A percentile compares a stretch with the other conserved stretches of the same genome.
Evolutionary conservation across 2,888 invertebrate species (phyloP).

Genomic region (Tethea ocularis): DNA sequence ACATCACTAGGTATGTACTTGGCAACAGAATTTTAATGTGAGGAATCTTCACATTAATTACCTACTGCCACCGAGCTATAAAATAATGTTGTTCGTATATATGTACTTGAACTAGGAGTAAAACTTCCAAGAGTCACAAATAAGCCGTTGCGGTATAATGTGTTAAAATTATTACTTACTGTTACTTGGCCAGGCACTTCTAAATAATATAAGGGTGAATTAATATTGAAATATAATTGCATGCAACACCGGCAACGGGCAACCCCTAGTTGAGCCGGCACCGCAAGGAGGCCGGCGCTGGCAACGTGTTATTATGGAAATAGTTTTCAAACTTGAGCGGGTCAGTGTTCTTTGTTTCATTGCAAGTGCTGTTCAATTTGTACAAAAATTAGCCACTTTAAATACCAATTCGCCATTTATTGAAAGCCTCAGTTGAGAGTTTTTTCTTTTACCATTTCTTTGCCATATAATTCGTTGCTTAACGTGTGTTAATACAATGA

Average conservation of each 20-base stretch:
- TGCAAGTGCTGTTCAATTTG: conserved; percentile 55
- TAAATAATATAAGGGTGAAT: conserved; percentile 50
- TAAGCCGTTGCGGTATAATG: conserved; percentile 8
- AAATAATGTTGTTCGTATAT: neutral
- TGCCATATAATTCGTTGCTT: neutral
- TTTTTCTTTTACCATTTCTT: conserved; percentile 16
- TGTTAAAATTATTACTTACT: conserved; percentile 19
- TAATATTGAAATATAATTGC: conserved; percentile 71
- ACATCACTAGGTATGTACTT: too few species aligned
- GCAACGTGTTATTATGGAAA: conserved; percentile 72
- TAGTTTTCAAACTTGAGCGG: conserved; percentile 62
- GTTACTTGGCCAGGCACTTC: conserved; percentile 38
- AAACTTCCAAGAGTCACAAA: neutral
- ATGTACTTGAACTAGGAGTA: neutral
- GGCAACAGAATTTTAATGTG: neutral
- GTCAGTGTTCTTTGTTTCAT: conserved; percentile 65
- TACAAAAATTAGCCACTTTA: conserved; percentile 41
- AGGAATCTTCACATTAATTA: too few species aligned
- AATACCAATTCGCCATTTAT: conserved; percentile 37
- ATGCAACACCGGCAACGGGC: conserved; percentile 45
- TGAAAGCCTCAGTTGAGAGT: conserved; percentile 33
- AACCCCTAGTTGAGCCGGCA: conserved; percentile 2
- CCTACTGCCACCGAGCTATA: neutral
- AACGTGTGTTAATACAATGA: too few species aligned
- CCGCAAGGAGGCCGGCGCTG: conserved; percentile 21